These are phyloP conservation scores for Paradoxurus hermaphroditus DNA, from an alignment of 2,113 vertebrate species.

Conservation along the genomic window DNA sequence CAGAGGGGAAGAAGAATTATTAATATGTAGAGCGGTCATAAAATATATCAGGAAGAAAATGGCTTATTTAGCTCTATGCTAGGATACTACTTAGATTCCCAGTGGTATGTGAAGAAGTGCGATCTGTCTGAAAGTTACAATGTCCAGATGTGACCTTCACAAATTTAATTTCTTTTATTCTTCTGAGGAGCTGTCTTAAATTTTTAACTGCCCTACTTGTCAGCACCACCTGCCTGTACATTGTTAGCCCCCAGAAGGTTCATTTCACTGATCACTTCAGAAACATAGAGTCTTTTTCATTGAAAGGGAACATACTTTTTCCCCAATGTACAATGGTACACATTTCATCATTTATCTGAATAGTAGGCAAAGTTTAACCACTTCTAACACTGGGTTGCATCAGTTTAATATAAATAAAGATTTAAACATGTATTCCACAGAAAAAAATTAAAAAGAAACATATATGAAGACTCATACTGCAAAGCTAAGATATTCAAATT, in stretches of 20 bases:
- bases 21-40: background rate
- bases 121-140: background rate
- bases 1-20: background rate
- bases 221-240: constrained; percentile 15
- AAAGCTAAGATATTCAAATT: background rate
- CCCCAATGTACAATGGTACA: background rate
- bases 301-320: background rate
- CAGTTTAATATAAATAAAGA: background rate
- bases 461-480: rapidly evolving
- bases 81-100: background rate
- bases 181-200: constrained; percentile 39
- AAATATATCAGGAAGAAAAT: constrained; percentile 15
- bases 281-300: background rate
- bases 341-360: background rate
- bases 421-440: background rate
- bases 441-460: background rate
- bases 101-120: background rate
- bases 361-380: background rate
- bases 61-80: background rate
- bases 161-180: constrained; percentile 57
- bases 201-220: constrained; percentile 33
- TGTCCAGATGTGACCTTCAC: constrained; percentile 59
- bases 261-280: background rate
- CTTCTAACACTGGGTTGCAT: background rate
- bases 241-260: background rate